Base-by-base conservation (phyloP, 2,113 vertebrate genomes). In the Esox niger region DNA sequence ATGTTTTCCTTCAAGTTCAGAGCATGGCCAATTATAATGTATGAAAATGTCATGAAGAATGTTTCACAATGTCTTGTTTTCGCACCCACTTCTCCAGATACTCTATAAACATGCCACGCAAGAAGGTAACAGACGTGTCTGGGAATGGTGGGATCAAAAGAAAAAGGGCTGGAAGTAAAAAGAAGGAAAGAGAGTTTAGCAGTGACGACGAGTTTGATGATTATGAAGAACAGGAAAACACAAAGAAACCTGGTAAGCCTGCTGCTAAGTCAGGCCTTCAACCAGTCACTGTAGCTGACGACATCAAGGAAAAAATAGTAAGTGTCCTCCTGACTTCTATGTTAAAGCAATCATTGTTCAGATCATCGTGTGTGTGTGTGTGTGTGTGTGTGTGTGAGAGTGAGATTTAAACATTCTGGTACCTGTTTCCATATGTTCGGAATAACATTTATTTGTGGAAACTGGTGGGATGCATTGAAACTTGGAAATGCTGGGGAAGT, bases 281-380 rank as follows among this genome's bases (percentile, higher is more conserved):
- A 74, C 91, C 91, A 0, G 90, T 93, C 68, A 95, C 90, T 4
- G 95, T 95, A 69, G 90, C 93, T 0, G 94, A 95, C 1, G 93
- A 95, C 52, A 88, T 91, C 71, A 95, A 95, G 71, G 95, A 96
- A 79, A 95, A 93, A 87, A 94, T 96, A 31, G 95, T 97, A 84
- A 82, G 91, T 76, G 81, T 70, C 10, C 55, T 21, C 10, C 55
- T 21, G 8, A 61, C n/a, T 1, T 21, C 6, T 13, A 30, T n/a
- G 13, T 43, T 1, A 43, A 43, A 43, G 13, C 38, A 5, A 38
- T n/a, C n/a, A 43, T 17, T 13, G 38, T 43, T 17, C 38, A 43
- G 38, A 1, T 43, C 5, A n/a, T n/a, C n/a, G n/a, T n/a, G n/a
- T n/a, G n/a, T n/a, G n/a, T n/a, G n/a, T n/a, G n/a, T n/a, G n/a